Evolutionary conservation across 2,888 invertebrate species (phyloP), one percentile per base, ranked within the genome.

Genomic region (Conops quadrifasciatus): DNA sequence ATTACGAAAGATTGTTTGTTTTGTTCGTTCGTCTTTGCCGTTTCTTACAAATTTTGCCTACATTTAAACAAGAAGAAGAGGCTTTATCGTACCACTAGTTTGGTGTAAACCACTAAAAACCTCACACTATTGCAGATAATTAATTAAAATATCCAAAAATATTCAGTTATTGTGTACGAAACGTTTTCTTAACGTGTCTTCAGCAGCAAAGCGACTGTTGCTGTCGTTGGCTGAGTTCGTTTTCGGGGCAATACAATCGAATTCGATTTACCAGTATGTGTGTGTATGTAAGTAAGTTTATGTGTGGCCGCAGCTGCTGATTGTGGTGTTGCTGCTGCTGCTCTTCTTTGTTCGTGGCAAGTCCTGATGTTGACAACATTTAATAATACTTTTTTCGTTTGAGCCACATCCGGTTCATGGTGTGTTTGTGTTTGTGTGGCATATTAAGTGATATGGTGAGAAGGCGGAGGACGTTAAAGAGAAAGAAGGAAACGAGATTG

Each of bases 291-390:
- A 1, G 49, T 59, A 43, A 19, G 67, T 58, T 2, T 47, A 49
- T 67, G 36, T n/a, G 43, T 58, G 58, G 53, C 19, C 11, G 58
- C 45, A n/a, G 21, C 36, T 58, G 58, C 26, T 13, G 26, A 24
- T 56, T 36, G 36, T n/a, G 58, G 58, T 71, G 67, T 47, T 77
- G 74, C 75, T 76, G 77, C 73, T 74, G 67, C 66, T 77, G 74
- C 72, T 75, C 60, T 66, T 72, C 60, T 70, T 53, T 59, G 67
- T 58, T 68, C 24, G 60, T 51, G 49, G 62, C 62, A 62, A 60
- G 49, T 62, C 62, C 62, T 68, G 68, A 4, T 36, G 62, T 28
- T 68, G 68, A 68, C 68, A 68, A 68, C 68, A 62, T 68, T 68
- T 68, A 66, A 71, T 66, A 67, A 56, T 63, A 69, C 36, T 36